Evolutionary conservation across 1,140 invertebrate species (phyloP), one percentile per base, ranked within the genome.

Genomic region (Hycleus cichorii): DNA sequence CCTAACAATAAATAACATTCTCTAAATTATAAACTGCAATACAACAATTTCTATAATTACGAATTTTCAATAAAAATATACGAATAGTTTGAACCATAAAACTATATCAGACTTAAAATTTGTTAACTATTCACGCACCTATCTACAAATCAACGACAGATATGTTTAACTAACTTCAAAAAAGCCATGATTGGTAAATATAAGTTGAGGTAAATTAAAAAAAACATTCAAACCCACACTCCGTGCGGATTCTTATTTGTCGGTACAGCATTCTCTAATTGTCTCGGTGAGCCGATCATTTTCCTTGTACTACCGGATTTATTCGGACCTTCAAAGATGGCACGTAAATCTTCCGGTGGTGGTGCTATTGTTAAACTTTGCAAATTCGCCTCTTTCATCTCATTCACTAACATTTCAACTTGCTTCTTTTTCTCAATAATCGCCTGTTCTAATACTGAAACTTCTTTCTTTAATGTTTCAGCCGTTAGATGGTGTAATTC

Each of bases 191-290:
- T 32, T 32, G 32, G 32, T 32, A 32, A 32, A 32, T 32, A 32
- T 32, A 7, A 32, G 18, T 18, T 32, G 32, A 32, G 32, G 32
- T 32, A 32, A 42, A 42, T 39, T 39, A n/a, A 55, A 27, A 18
- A 26, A n/a, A 43, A 24, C 0, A 2, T 10, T 80, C 81, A 96
- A 42, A 97, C 93, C 93, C 93, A 97, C 49, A 97, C 93, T 25
- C 93, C 93, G 70, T 96, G 92, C 40, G 93, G 93, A 77, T 95
- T 95, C 76, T 95, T 94, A 73, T 89, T 94, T 11, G 92, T 94
- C 43, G 92, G 91, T 46, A 94, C 91, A 39, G 93, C 91, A 74
- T 91, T 95, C 76, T 95, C 91, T 40, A 95, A 75, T 74, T 95
- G 90, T 60, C 92, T 80, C 39, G 92, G 90, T 32, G 91, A 93